Evolutionary conservation across 2,888 invertebrate species (phyloP).

Genomic region (Oscheius sp.): DNA sequence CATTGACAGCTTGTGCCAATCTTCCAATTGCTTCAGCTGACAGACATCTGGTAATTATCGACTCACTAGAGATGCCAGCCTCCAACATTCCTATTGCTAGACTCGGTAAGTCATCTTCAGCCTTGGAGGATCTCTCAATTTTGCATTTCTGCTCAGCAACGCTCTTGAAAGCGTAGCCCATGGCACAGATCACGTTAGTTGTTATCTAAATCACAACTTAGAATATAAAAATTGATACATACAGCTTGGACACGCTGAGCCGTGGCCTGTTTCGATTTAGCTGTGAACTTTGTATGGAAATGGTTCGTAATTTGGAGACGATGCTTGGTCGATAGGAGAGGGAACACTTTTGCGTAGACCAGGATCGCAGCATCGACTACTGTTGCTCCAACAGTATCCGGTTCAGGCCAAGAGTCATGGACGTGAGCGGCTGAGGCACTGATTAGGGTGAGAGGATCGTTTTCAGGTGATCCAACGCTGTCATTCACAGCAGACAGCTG

Average conservation of each 20-base stretch:
- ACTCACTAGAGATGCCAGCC: constrained; percentile 75
- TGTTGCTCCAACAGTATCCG: constrained; percentile 90
- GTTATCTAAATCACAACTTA: constrained; percentile 76
- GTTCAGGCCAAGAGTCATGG: constrained; percentile 69
- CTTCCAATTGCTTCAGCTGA: constrained; percentile 94
- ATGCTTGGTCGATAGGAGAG: constrained; percentile 93
- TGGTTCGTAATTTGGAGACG: constrained; percentile 94
- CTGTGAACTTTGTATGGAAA: constrained; percentile 85
- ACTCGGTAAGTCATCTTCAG: constrained; percentile 55
- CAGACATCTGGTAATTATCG: constrained; percentile 87
- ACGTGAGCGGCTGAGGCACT: constrained; percentile 44
- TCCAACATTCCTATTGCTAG: constrained; percentile 65
- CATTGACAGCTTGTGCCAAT: constrained; percentile 88
- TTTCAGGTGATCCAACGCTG: constrained; percentile 94
- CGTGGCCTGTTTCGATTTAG: constrained; percentile 46
- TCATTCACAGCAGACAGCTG: constrained; percentile 93
- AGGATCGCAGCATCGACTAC: constrained; percentile 94
- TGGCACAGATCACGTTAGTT: constrained; percentile 93
- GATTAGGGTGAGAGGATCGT: constrained; percentile 88
- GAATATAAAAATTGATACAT: not conserved
- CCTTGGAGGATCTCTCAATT: constrained; percentile 41
- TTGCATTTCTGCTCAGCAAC: constrained; percentile 55
- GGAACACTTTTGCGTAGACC: constrained; percentile 89
- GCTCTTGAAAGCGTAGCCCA: constrained; percentile 86
- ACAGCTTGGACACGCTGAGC: constrained; percentile 31